Evolutionary conservation across 2,113 vertebrate genomes (phyloP).

Genomic region (Nematolebias whitei): DNA sequence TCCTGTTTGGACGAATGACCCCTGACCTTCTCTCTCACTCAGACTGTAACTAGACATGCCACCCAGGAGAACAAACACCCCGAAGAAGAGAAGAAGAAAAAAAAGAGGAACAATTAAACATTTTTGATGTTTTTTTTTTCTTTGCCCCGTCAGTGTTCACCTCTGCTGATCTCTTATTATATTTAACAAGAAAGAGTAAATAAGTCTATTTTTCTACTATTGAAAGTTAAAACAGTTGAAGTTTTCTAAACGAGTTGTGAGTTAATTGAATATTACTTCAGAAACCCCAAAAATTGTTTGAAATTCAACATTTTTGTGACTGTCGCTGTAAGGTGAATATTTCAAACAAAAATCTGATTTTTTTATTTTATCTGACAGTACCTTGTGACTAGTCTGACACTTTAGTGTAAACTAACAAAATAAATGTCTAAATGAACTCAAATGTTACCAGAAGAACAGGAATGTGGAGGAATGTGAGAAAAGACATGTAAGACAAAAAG

Average conservation of each 20-base stretch:
- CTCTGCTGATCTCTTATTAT: too few relatives aligned
- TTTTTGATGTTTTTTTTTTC: not conserved
- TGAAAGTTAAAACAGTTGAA: slow-evolving; percentile 1
- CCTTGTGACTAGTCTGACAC: too few relatives aligned
- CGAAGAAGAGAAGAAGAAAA: slow-evolving; percentile 4
- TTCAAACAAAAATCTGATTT: too few relatives aligned
- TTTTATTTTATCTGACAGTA: too few relatives aligned
- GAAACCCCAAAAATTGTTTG: too few relatives aligned
- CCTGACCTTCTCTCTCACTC: not conserved
- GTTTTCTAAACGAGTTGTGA: slow-evolving; percentile 23
- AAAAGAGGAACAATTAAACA: not conserved
- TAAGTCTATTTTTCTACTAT: slow-evolving; percentile 38
- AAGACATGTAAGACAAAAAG: too few relatives aligned
- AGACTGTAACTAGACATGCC: slow-evolving; percentile 1
- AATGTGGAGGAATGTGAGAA: too few relatives aligned
- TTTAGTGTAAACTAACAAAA: too few relatives aligned
- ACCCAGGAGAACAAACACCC: slow-evolving; percentile 3
- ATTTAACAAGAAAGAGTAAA: too few relatives aligned
- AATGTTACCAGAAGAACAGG: too few relatives aligned
- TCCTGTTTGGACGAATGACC: not conserved
- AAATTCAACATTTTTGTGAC: not conserved
- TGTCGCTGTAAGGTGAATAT: not conserved
- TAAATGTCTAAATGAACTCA: too few relatives aligned
- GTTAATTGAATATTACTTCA: slow-evolving; percentile 6
- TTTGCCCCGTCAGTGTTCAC: too few relatives aligned